These are phyloP conservation scores for Diacarnus erythraeanus DNA, from an alignment of 37 sponge, comb jelly and placozoan species.

Conservation along the genomic window DNA sequence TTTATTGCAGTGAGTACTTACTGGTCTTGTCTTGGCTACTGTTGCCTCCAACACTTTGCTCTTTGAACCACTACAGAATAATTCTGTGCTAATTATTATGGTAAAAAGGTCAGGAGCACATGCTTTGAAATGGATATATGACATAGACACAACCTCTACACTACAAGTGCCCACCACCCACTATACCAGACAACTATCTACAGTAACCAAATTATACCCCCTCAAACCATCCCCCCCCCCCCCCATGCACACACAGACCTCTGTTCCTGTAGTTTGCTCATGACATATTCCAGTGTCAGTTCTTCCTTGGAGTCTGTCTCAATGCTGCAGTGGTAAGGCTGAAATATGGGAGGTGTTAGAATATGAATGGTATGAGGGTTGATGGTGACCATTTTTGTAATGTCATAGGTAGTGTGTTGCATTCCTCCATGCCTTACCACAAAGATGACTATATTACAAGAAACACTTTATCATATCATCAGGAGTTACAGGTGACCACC, in stretches of 20 bases:
- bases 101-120: not conserved
- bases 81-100: not conserved
- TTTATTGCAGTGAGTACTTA: constrained; percentile 25
- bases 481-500: no score
- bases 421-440: no score
- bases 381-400: no score
- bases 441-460: no score
- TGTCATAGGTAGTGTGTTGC: no score
- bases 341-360: not conserved
- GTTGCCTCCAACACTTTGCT: constrained; percentile 78
- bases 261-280: constrained; percentile 71
- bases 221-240: no score
- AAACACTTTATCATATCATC: no score
- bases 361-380: no score
- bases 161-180: no score
- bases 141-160: not conserved
- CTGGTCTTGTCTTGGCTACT: constrained; percentile 61
- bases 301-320: constrained; percentile 64
- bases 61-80: constrained; percentile 72
- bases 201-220: no score
- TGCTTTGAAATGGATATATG: not conserved
- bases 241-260: constrained; percentile 50
- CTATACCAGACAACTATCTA: no score
- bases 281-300: constrained; percentile 51
- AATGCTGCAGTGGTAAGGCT: constrained; percentile 68